Evolutionary conservation across 2,797 vertebrate species (phyloP), one percentile per base, ranked within the genome.

Genomic region (Ateles fusciceps): DNA sequence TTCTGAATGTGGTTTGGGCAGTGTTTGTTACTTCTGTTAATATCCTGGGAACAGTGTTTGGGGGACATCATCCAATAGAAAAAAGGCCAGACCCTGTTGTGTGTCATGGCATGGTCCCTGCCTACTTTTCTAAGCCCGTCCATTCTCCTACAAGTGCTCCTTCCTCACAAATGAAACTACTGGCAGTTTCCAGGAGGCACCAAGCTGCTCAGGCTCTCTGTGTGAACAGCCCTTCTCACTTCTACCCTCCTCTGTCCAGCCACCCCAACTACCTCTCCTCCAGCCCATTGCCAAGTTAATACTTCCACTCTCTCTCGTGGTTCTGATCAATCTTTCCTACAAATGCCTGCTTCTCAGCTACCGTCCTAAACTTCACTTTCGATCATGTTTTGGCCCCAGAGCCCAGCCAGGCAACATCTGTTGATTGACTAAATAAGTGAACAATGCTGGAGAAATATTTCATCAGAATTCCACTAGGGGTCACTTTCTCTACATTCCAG

Each of bases 401-500:
- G 79, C 36, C 46, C 42, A 86, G 50, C 36, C 21, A 0, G 21
- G 50, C n/a, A 3, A 21, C 6, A 21, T 4, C 39, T 28, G 1
- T 1, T 7, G 15, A 13, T 11, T 1, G 2, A 42, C 7, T 10
- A 24, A 48, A 19, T 15, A n/a, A 61, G 24, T 1, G 6, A 5
- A n/a, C 91, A 81, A 68, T n/a, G 3, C 36, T 28, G 78, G 42
- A 93, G 81, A 94, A 89, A 22, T 10, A 19, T 26, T 96, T 76
- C 52, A 7, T 3, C 2, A 26, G 26, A 85, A 81, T 94, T 80
- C 97, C 98, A 96, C 33, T 6, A 94, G 98, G 68, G 89, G 97
- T 96, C 98, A 91, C 95, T 96, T 98, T 98, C 93, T 97, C 50
- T 91, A 80, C 85, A 61, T 90, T 88, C 95, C 78, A 91, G n/a